These are phyloP conservation scores for Peromyscus melanophrys DNA, from an alignment of 2,797 vertebrate species.

Conservation along the genomic window DNA sequence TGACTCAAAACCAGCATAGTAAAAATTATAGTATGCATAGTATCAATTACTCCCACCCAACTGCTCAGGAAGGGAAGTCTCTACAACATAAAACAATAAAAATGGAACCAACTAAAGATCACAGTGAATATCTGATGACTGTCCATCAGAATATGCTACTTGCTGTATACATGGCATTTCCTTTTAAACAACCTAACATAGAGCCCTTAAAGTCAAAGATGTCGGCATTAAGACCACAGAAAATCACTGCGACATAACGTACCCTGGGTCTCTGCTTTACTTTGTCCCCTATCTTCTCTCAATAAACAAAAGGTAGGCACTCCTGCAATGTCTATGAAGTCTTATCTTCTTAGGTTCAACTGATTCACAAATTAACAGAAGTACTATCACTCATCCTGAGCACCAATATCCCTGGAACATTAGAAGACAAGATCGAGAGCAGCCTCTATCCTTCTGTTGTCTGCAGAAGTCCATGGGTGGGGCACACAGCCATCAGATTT, in stretches of 20 bases:
- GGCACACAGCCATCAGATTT: background rate
- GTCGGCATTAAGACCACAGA: background rate
- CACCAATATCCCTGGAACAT: background rate
- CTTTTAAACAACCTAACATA: background rate
- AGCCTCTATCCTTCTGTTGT: background rate
- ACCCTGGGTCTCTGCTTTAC: constrained; percentile 1
- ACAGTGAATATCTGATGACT: background rate
- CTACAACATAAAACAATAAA: constrained; percentile 33
- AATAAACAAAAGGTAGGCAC: background rate
- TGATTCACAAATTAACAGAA: constrained; percentile 1
- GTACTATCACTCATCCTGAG: background rate
- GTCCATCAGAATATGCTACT: background rate
- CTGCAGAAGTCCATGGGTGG: background rate
- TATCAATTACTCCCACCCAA: constrained; percentile 2
- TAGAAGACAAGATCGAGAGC: background rate
- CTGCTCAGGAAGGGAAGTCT: background rate
- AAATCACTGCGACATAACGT: background rate
- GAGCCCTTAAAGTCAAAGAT: background rate
- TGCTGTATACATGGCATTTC: background rate
- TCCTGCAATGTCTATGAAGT: background rate
- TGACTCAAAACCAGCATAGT: background rate
- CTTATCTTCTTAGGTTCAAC: background rate
- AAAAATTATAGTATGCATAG: background rate
- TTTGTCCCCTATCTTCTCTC: constrained; percentile 17
- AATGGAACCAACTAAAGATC: background rate